Base-by-base conservation (phyloP, 2,113 vertebrate genomes). In the Ammospiza nelsoni region DNA sequence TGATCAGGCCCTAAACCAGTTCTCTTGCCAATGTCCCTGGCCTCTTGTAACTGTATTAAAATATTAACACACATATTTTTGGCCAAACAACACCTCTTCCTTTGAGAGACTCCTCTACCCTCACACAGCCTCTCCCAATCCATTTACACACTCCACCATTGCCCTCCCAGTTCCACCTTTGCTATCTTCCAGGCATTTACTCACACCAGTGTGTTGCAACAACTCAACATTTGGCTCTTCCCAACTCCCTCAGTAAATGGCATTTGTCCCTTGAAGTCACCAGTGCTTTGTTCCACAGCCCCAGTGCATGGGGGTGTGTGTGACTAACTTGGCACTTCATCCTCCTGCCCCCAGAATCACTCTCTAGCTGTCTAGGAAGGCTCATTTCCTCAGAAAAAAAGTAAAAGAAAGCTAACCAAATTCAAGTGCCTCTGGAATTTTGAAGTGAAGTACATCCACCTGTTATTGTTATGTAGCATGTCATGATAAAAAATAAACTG, bases 351-450 rank as follows among this genome's bases (percentile, higher is more conserved):
- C 41, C 16, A 59, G 25, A 13, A 72, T 31, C 51, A 23, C 63
- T 74, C 33, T 19, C 85, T 28, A 41, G 39, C 43, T 61, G 8
- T 19, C 57, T 9, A 48, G 71, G 28, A 68, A 85, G 59, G 35
- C 27, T 91, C 5, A 0, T 24, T 55, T 90, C 37, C 61, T 76
- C 69, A 73, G 35, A 20, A 66, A 46, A 46, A 78, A 73, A 33
- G 18, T 19, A 33, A 33, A 31, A 79, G 28, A 72, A 87, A 66
- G 24, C 31, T 58, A 59, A 65, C 48, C 21, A 52, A 93, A 41
- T 52, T 78, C 90, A 78, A 89, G 69, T 46, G n/a, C 61, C 52
- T 86, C 73, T 67, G 69, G 51, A 86, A 91, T 80, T 91, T 78
- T 57, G 46, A 94, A 86, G 68, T 27, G 46, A 88, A 90, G 65